Percentiles rank a stretch among this genome's conserved stretches.
These are phyloP conservation scores for Molossus alvarezi DNA, from an alignment of 2,797 vertebrate genomes.

Conservation along the genomic window DNA sequence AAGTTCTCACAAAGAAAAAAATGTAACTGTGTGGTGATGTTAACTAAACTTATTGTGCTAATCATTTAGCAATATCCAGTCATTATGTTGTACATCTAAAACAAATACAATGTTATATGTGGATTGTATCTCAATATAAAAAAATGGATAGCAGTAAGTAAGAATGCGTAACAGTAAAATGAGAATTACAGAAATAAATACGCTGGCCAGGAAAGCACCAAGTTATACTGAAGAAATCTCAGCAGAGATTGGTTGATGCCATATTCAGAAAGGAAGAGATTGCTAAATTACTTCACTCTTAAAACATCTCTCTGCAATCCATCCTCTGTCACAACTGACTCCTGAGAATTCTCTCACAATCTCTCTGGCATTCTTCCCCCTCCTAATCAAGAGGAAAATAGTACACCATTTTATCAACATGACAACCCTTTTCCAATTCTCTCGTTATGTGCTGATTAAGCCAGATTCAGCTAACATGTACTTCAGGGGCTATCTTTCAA, in stretches of 20 bases:
- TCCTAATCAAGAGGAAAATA: slow-evolving; percentile 42
- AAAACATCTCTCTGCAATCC: slow-evolving; percentile 70
- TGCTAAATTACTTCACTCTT: slow-evolving; percentile 67
- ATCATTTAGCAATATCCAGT: neutral
- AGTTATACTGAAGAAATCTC: slow-evolving; percentile 26
- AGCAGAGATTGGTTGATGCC: neutral
- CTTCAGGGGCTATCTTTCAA: slow-evolving; percentile 31
- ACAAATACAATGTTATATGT: neutral
- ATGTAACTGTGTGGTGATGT: neutral
- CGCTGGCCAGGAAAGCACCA: neutral
- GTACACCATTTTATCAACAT: slow-evolving; percentile 28
- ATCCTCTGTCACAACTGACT: slow-evolving; percentile 28
- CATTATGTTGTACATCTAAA: neutral
- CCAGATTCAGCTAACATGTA: neutral
- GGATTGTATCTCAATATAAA: slow-evolving; percentile 4
- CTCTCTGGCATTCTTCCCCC: slow-evolving; percentile 49
- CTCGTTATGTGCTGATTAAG: neutral
- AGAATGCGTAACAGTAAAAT: neutral
- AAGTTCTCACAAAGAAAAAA: neutral
- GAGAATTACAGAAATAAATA: slow-evolving; percentile 59
- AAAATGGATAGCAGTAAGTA: neutral
- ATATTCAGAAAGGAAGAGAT: slow-evolving; percentile 23
- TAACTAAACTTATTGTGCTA: neutral
- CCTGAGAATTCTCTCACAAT: slow-evolving; percentile 54
- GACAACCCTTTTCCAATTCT: neutral